Base-by-base conservation (phyloP, 92 coral and sea anemone species). In the Epizoanthus stellaris region DNA sequence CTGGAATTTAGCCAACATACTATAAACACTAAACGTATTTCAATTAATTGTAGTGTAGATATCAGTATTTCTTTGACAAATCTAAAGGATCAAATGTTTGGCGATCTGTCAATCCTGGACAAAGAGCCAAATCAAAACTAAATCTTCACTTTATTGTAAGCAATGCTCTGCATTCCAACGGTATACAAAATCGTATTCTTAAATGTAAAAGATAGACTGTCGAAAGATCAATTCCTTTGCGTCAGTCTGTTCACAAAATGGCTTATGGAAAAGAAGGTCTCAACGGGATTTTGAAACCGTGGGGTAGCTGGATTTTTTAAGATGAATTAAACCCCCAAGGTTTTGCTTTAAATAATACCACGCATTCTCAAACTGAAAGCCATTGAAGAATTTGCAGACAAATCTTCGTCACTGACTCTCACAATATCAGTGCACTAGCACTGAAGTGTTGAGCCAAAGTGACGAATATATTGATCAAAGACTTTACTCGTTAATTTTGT, bases 191-290 rank as follows among this genome's bases (percentile, higher is more conserved):
- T 58, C 68, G 39, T 30, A 53, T 76, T 30, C 43, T 76, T 58
- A 15, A 30, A 9, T 59, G 39, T n/a, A 60, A 20, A 59, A 34
- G 82, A 36, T 60, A 16, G 56, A 76, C 64, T 38, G 16, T 49
- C 14, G 42, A 76, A 58, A 58, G 82, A 76, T 76, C 82, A 76
- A 14, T 59, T 25, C 65, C 64, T 75, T 4, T 75, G 66, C 80
- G 19, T 23, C 80, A 75, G 61, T 75, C 68, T 59, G 60, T 76
- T 76, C 69, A 59, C 52, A 38, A 4, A 68, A 38, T 68, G 19
- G 73, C 39, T 68, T 68, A 76, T 17, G 34, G 40, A 76, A 23
- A 59, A 49, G 21, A 59, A 17, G 23, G 20, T 76, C 40, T 40
- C 25, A 71, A 36, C 7, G 77, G 59, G 59, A 72, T 42, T 75